These are phyloP conservation scores for Kradibia gibbosae DNA, from an alignment of 1,140 invertebrate species.

Conservation along the genomic window DNA sequence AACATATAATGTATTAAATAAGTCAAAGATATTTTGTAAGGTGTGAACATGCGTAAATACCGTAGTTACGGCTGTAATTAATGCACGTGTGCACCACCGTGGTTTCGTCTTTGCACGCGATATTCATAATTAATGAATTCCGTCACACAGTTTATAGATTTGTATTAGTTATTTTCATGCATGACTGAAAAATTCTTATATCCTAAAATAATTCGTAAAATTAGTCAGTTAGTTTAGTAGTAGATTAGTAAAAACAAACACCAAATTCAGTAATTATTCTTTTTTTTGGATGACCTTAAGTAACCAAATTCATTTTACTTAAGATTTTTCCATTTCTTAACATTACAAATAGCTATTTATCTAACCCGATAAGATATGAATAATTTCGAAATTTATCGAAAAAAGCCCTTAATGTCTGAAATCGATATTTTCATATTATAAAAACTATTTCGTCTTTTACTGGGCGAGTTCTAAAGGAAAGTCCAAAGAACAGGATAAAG, in stretches of 20 bases:
- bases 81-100: not conserved
- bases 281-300: not conserved
- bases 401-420: not conserved
- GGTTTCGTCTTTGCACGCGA: conserved; percentile 23
- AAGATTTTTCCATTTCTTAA: not conserved
- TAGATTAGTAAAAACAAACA: not conserved
- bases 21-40: conserved; percentile 9
- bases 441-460: not conserved
- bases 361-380: not conserved
- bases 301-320: not conserved
- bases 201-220: not conserved
- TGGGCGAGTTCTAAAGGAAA: not conserved
- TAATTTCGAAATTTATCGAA: conserved; percentile 8
- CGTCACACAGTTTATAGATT: not conserved
- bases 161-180: conserved; percentile 16
- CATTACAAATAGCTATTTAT: conserved; percentile 10
- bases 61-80: conserved; percentile 8
- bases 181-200: not conserved
- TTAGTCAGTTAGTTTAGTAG: not conserved
- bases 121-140: conserved; percentile 13
- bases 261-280: not conserved
- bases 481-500: not conserved
- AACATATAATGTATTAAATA: conserved; percentile 1
- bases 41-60: conserved; percentile 2
- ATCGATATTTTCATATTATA: not conserved